Evolutionary conservation across 2,888 invertebrate genomes (phyloP).

Genomic region (Dolichomitus sp.): DNA sequence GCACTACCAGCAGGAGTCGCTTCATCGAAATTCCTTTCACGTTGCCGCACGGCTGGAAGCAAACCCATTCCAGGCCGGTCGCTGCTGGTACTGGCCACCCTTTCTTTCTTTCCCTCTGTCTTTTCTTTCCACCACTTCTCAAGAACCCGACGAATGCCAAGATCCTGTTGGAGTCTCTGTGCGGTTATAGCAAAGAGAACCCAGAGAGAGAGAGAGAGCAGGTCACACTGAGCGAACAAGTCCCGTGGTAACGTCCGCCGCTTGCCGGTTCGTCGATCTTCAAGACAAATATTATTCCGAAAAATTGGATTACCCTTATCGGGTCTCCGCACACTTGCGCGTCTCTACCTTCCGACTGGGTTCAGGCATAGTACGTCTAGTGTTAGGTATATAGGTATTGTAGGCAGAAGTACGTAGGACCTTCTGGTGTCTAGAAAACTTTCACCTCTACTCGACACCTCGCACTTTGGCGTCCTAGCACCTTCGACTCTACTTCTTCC

Average conservation of each 20-base stretch:
- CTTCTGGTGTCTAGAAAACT: constrained; percentile 45
- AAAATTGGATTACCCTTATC: constrained; percentile 85
- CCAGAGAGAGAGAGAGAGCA: constrained; percentile 50
- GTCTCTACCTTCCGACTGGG: constrained; percentile 57
- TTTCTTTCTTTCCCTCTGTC: constrained; percentile 27
- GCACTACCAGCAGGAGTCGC: constrained; percentile 61
- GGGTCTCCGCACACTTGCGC: constrained; percentile 76
- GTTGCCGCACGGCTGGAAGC: constrained; percentile 77
- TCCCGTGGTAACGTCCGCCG: constrained; percentile 55
- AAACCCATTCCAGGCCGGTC: constrained; percentile 76
- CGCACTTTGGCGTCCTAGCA: constrained; percentile 10
- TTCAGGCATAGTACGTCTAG: constrained; percentile 20
- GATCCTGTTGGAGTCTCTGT: constrained; percentile 44
- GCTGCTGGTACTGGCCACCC: constrained; percentile 32
- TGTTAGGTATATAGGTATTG: constrained; percentile 44
- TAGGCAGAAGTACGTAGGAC: constrained; percentile 46
- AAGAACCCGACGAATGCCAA: constrained; percentile 60
- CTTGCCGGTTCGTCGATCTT: constrained; percentile 80
- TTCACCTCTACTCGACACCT: constrained; percentile 48
- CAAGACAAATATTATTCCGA: constrained; percentile 85
- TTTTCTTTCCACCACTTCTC: constrained; percentile 34
- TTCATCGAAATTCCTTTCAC: constrained; percentile 82
- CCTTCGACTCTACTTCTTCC: constrained; percentile 37
- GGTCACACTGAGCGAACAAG: constrained; percentile 64
- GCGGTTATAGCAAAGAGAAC: constrained; percentile 39